These are phyloP conservation scores for Tragelaphus strepsiceros DNA, from an alignment of 2,113 vertebrate genomes.

Conservation along the genomic window DNA sequence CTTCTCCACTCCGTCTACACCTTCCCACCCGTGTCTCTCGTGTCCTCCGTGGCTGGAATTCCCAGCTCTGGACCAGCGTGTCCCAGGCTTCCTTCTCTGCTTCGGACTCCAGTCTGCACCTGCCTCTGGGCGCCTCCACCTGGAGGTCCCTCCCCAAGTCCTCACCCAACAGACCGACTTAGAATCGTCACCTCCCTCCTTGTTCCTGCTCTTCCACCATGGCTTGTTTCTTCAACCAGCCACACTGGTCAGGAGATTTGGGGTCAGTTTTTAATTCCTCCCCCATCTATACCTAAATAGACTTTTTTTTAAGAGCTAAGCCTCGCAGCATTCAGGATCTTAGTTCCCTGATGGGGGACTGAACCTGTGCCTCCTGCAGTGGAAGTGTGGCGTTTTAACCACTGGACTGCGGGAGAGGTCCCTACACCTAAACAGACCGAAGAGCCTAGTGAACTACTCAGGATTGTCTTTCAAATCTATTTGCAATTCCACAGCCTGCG, in stretches of 20 bases:
- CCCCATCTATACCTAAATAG: neutral
- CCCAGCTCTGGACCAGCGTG: neutral
- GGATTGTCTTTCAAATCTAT: neutral
- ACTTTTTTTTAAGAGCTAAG: neutral
- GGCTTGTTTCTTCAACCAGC: neutral
- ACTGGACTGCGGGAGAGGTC: neutral
- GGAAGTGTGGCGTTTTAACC: neutral
- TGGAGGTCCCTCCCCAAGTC: neutral
- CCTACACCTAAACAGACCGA: neutral
- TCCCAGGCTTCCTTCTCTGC: neutral
- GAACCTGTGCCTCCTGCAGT: neutral
- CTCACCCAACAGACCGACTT: neutral
- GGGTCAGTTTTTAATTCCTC: neutral
- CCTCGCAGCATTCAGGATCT: neutral
- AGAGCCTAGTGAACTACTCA: neutral
- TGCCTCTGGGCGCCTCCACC: neutral
- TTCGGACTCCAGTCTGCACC: neutral
- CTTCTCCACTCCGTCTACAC: neutral
- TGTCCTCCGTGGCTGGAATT: neutral
- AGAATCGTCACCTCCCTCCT: neutral
- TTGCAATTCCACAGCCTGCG: neutral
- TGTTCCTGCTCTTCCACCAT: neutral
- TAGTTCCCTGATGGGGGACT: neutral
- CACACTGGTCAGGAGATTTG: neutral
- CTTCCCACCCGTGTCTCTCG: accelerated